Conservation (phyloP, 2,113 vertebrate species). For the Dasypus novemcinctus region DNA sequence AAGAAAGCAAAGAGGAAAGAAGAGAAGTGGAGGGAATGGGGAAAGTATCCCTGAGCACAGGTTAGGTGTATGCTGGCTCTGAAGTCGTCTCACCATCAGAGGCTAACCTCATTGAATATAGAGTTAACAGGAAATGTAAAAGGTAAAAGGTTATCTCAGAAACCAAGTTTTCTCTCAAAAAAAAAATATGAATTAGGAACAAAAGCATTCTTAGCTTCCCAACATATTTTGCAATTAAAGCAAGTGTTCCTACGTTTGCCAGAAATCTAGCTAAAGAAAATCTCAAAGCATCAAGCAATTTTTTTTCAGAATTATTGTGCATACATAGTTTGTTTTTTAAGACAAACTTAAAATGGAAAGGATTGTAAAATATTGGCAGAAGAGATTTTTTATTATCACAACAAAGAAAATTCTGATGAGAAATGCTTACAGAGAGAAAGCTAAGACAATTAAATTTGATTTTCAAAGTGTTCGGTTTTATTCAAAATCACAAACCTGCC, state of each 20-base stretch:
- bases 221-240: constrained; percentile 66
- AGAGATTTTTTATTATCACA: constrained; percentile 52
- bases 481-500: constrained; percentile 38
- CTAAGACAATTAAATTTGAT: constrained; percentile 19
- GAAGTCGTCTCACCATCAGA: background rate
- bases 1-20: background rate
- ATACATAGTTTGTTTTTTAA: constrained; percentile 14
- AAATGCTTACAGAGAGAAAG: constrained; percentile 51
- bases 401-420: constrained; percentile 60
- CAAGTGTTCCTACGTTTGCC: constrained; percentile 58
- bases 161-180: background rate
- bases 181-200: constrained; percentile 54
- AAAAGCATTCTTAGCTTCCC: constrained; percentile 64
- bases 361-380: constrained; percentile 61
- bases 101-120: rapidly evolving
- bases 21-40: rapidly evolving
- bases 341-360: constrained; percentile 67
- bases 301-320: constrained; percentile 48
- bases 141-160: constrained; percentile 59
- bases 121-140: background rate
- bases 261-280: constrained; percentile 55
- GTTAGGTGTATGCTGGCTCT: rapidly evolving
- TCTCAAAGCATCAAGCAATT: constrained; percentile 53
- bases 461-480: constrained; percentile 47
- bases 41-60: rapidly evolving